These are phyloP conservation scores for Probosciger aterrimus DNA, from an alignment of 2,113 vertebrate genomes.

Conservation along the genomic window DNA sequence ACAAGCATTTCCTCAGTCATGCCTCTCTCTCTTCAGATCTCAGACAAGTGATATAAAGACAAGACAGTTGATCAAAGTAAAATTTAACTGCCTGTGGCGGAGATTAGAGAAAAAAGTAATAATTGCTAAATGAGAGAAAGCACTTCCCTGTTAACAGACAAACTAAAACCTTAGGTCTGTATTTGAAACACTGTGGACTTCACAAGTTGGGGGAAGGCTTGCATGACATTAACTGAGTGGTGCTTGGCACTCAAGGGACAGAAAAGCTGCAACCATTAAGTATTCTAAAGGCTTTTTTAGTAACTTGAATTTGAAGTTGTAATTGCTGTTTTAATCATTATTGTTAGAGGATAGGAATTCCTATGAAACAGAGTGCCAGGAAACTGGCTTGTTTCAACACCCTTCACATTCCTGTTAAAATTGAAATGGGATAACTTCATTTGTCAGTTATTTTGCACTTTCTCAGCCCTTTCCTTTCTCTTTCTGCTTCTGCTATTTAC, in stretches of 20 bases:
- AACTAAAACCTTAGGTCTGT: not conserved
- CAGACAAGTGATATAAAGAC: conserved; percentile 26
- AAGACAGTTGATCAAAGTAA: conserved; percentile 49
- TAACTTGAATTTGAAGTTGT: conserved; percentile 14
- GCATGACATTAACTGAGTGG: not conserved
- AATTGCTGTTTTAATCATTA: not conserved
- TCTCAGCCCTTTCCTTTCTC: not conserved
- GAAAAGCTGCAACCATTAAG: conserved; percentile 41
- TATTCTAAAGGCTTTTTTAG: conserved; percentile 12
- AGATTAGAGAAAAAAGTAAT: conserved; percentile 29
- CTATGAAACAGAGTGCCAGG: not conserved
- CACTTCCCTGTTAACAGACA: not conserved
- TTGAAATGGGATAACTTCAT: not conserved
- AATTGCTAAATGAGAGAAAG: conserved; percentile 22
- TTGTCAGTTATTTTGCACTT: not conserved
- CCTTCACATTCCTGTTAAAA: not conserved
- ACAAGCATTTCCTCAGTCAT: conserved; percentile 13
- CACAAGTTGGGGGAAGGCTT: not conserved
- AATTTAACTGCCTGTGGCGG: not conserved
- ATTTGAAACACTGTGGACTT: not conserved
- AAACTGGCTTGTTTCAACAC: not conserved
- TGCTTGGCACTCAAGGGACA: not conserved
- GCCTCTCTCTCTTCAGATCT: conserved; percentile 12
- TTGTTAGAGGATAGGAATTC: not conserved
- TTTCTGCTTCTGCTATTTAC: not conserved